phyloP scores from a whole-genome alignment of 2,113 vertebrate genomes.

The Setophaga petechia region DNA sequence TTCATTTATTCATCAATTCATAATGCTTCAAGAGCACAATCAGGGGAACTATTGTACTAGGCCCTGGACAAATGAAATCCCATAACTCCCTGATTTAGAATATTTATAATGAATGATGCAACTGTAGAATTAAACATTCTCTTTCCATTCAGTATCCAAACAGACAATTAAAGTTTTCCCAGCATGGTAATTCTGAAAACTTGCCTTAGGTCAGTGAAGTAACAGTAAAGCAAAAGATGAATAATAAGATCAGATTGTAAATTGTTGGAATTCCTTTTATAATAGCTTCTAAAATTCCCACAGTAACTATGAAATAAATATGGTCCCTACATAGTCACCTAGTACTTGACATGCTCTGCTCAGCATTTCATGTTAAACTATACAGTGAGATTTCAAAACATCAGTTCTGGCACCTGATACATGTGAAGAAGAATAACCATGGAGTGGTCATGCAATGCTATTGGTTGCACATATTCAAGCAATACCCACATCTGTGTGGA shows the following conservation, averaged over 20 bases:
- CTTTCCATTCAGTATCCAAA: neutral
- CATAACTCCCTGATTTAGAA: neutral
- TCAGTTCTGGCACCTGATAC: neutral
- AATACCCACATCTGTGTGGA: neutral
- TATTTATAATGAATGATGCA: neutral
- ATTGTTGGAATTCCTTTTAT: neutral
- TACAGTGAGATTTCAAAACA: neutral
- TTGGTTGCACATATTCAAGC: neutral
- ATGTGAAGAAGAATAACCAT: too few relatives aligned
- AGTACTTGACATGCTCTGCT: neutral
- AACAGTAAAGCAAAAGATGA: neutral
- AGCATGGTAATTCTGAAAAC: neutral
- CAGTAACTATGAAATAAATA: neutral
- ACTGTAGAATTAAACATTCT: neutral
- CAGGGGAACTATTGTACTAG: neutral
- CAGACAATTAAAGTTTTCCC: neutral
- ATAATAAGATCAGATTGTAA: neutral
- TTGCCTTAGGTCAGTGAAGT: neutral
- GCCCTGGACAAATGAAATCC: neutral
- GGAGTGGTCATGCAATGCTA: too few relatives aligned
- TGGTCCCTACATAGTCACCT: neutral
- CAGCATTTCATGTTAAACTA: neutral
- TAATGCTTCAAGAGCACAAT: neutral
- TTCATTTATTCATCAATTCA: conserved; percentile 40
- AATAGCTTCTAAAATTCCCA: neutral